phyloP scores from a whole-genome alignment of 2,113 vertebrate genomes.

The Charina bottae region DNA sequence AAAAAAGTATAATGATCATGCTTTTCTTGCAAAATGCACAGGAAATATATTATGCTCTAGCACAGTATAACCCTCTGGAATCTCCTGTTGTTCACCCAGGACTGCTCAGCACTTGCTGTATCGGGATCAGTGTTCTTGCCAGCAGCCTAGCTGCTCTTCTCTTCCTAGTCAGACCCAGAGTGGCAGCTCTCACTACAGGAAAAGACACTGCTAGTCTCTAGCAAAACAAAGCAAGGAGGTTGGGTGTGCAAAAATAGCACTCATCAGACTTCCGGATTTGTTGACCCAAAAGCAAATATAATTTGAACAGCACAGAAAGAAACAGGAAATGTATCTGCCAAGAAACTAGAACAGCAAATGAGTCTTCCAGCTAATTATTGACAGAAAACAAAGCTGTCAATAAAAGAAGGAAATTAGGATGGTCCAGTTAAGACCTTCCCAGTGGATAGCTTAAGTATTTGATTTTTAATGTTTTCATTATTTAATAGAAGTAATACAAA shows the following conservation, averaged over 20 bases:
- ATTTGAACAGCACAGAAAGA: slow-evolving; percentile 19
- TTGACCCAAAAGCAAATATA: slow-evolving; percentile 32
- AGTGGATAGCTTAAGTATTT: background rate
- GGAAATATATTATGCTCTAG: no score
- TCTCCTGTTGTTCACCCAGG: background rate
- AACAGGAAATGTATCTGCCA: slow-evolving; percentile 22
- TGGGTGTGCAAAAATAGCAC: slow-evolving; percentile 15
- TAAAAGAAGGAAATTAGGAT: background rate
- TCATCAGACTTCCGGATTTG: slow-evolving; percentile 35
- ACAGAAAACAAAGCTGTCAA: slow-evolving; percentile 1
- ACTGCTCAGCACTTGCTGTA: background rate
- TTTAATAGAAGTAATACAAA: background rate
- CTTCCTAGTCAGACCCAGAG: background rate
- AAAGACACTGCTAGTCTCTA: background rate
- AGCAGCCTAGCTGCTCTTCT: background rate
- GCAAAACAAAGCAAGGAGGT: slow-evolving; percentile 14
- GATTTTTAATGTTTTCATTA: background rate
- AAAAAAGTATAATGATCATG: background rate
- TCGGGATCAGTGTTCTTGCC: background rate
- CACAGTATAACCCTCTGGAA: background rate
- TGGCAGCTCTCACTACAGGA: background rate
- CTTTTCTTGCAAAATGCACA: no score
- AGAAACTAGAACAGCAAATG: slow-evolving; percentile 8
- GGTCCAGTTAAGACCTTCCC: background rate
- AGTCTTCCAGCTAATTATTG: background rate